phyloP scores from a whole-genome alignment of 2,113 vertebrate species.

The Phodopus roborovskii region DNA sequence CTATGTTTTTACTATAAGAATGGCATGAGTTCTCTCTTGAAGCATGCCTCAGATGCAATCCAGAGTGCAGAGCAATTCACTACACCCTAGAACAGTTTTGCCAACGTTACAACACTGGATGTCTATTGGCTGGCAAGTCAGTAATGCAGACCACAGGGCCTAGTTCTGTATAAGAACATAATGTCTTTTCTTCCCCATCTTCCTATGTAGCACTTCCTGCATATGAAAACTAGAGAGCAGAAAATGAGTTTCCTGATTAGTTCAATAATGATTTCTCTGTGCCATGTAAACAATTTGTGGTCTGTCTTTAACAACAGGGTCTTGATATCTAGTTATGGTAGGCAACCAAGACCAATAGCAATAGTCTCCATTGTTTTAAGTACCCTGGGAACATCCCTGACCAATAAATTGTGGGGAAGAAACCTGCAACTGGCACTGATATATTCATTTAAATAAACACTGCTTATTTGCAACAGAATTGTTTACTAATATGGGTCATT shows the following conservation, averaged over 20 bases:
- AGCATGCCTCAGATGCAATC: background rate
- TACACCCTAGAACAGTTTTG: background rate
- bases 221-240: background rate
- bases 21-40: background rate
- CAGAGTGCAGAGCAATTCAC: background rate
- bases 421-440: too few relatives aligned
- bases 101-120: background rate
- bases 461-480: background rate
- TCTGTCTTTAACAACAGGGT: background rate
- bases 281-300: background rate
- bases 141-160: background rate
- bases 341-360: background rate
- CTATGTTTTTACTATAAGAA: background rate
- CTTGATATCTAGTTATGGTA: background rate
- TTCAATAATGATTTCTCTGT: background rate
- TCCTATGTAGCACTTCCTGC: background rate
- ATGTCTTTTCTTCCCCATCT: background rate
- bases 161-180: background rate
- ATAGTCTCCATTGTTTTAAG: background rate
- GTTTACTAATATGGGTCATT: background rate
- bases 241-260: background rate
- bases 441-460: background rate
- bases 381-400: background rate
- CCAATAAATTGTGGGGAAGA: background rate
- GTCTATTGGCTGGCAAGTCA: too few relatives aligned